These are phyloP conservation scores for Gambusia yucatana DNA, from an alignment of 2,797 vertebrate genomes.

Conservation along the genomic window DNA sequence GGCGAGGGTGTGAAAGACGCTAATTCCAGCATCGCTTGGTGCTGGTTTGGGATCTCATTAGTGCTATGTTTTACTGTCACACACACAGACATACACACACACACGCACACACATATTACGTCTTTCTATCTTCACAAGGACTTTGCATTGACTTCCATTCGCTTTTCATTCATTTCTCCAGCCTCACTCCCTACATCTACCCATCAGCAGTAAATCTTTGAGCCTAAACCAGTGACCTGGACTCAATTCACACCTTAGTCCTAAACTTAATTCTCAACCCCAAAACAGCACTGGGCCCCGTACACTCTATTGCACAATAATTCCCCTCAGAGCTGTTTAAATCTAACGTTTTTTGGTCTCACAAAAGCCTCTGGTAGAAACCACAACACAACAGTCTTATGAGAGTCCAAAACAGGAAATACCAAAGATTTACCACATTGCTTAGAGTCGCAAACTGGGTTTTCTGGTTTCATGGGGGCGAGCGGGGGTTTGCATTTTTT, in stretches of 20 bases:
- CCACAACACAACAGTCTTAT: slow-evolving; percentile 70
- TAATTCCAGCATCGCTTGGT: slow-evolving; percentile 70
- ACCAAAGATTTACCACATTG: slow-evolving; percentile 75
- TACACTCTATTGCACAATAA: slow-evolving; percentile 75
- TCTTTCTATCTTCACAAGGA: background rate
- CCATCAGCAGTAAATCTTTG: background rate
- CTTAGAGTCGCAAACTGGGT: slow-evolving; percentile 77
- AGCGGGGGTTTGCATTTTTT: background rate
- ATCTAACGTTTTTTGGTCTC: slow-evolving; percentile 79
- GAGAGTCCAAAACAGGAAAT: slow-evolving; percentile 77
- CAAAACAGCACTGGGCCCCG: no score
- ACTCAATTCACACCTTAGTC: background rate
- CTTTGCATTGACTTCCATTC: background rate
- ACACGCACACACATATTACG: background rate
- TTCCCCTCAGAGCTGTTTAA: slow-evolving; percentile 74
- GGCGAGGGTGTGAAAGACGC: slow-evolving; percentile 45
- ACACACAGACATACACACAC: slow-evolving; percentile 54
- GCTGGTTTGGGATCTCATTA: slow-evolving; percentile 78
- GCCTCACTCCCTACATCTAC: background rate
- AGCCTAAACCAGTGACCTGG: background rate
- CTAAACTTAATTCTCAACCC: no score
- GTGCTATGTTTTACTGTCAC: slow-evolving; percentile 77
- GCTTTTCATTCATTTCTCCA: background rate
- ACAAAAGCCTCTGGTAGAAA: slow-evolving; percentile 63
- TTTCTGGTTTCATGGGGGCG: background rate